phyloP scores from a whole-genome alignment of 2,797 vertebrate species.

The Pantherophis alleghaniensis region DNA sequence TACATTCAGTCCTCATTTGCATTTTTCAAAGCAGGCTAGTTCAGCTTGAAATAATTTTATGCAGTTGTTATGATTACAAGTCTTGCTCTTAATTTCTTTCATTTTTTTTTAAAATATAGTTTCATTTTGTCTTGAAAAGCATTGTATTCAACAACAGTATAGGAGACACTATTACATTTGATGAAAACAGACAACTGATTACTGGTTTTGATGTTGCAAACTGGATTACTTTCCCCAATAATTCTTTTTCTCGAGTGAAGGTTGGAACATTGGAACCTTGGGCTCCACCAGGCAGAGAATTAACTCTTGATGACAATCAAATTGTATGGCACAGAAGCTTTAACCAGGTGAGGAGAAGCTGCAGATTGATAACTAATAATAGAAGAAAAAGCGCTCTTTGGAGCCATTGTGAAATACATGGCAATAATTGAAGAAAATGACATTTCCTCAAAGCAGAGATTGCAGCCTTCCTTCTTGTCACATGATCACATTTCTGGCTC shows the following conservation, averaged over 20 bases:
- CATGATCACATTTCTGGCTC: too few relatives aligned
- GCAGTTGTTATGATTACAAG: background rate
- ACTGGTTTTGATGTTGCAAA: background rate
- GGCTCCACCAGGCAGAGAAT: background rate
- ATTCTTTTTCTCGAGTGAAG: background rate
- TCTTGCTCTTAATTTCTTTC: background rate
- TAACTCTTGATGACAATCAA: background rate
- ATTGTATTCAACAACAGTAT: background rate
- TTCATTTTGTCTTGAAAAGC: background rate
- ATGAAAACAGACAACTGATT: background rate
- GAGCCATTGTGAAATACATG: background rate
- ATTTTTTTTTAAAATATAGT: background rate
- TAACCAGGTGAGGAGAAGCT: background rate
- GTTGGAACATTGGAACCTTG: background rate
- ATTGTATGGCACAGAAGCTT: conserved; percentile 10
- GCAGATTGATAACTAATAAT: background rate
- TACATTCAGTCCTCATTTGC: too few relatives aligned
- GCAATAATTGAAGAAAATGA: background rate
- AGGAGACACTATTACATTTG: background rate
- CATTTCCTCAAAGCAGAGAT: too few relatives aligned
- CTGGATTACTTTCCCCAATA: background rate
- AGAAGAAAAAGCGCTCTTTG: background rate
- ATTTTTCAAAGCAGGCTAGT: background rate
- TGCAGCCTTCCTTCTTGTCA: too few relatives aligned
- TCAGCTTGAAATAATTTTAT: background rate